Evolutionary conservation across 1,140 invertebrate genomes (phyloP), one percentile per base, ranked within the genome.

Genomic region (Trichonephila inaurata): DNA sequence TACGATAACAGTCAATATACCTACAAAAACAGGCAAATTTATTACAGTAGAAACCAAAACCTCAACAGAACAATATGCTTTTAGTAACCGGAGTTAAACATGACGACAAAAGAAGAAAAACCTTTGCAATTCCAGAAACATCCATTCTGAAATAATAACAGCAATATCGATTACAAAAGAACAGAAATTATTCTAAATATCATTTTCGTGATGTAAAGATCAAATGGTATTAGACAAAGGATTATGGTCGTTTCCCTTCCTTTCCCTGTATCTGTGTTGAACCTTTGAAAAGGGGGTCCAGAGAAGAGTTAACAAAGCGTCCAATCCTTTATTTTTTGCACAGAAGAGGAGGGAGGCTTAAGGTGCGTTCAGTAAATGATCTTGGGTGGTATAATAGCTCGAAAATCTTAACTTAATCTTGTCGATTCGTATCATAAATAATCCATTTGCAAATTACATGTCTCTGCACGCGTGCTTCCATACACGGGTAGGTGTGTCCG

Each of bases 301-400:
- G 5, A 28, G 12, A 1, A 64, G 72, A 77, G 10, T 77, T 24
- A 77, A 77, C 72, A 77, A 77, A 77, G 72, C 72, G 28, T 77
- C 33, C 72, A 77, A 85, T 85, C 44, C 82, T 58, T 85, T 18
- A 18, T 51, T 85, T 28, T 85, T 60, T 18, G 2, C 10, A 2
- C 82, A 85, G 51, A 51, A 85, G 58, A 85, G 72, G 16, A 77
- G 72, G 72, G 24, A 77, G 72, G 28, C 72, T 51, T 28, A 77
- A 77, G 72, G 72, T 77, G 82, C 72, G 72, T 33, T 77, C 33
- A 77, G 72, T 77, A 89, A 89, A 89, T 77, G 86, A 58, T 72
- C 88, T 69, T 89, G 88, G 88, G 88, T 89, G 88, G 88, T 77
- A 89, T 72, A 89, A 64, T 72, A 69, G 28, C 61, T 62, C 85